These are phyloP conservation scores for Hesperophylax magnus DNA, from an alignment of 1,140 invertebrate species.

Conservation along the genomic window DNA sequence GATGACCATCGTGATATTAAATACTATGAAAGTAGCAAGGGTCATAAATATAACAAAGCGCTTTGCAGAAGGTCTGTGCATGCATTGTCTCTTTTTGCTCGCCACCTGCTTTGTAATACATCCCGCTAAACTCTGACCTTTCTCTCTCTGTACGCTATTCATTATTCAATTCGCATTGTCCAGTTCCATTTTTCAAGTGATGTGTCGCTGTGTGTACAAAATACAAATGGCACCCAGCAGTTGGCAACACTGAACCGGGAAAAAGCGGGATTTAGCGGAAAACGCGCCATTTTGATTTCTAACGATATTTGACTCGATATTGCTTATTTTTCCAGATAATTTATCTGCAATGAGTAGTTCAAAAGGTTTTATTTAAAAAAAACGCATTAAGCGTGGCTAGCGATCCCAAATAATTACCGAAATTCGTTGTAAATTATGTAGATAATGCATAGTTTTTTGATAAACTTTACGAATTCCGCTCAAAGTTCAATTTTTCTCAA, in stretches of 20 bases:
- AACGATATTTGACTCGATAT: no score
- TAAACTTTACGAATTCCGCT: no score
- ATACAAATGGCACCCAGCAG: not conserved
- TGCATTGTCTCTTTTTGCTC: not conserved
- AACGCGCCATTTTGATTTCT: no score
- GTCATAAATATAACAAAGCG: not conserved
- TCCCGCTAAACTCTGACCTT: not conserved
- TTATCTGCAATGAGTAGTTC: no score
- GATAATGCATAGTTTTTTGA: no score
- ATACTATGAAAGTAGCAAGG: not conserved
- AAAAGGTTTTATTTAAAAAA: no score
- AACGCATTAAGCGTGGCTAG: no score
- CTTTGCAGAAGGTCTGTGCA: not conserved
- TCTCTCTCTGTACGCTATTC: not conserved
- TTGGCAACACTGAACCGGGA: not conserved
- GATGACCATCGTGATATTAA: no score
- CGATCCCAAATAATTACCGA: no score
- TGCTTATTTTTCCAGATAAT: no score
- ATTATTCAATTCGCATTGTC: not conserved
- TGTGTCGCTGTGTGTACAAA: not conserved
- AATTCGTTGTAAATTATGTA: no score
- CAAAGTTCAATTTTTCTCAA: no score
- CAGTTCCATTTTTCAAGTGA: not conserved
- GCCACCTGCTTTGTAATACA: not conserved
- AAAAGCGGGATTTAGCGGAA: conserved; percentile 25